Evolutionary conservation across 1,140 invertebrate species (phyloP).

Genomic region (Sminthurides bifidus): DNA sequence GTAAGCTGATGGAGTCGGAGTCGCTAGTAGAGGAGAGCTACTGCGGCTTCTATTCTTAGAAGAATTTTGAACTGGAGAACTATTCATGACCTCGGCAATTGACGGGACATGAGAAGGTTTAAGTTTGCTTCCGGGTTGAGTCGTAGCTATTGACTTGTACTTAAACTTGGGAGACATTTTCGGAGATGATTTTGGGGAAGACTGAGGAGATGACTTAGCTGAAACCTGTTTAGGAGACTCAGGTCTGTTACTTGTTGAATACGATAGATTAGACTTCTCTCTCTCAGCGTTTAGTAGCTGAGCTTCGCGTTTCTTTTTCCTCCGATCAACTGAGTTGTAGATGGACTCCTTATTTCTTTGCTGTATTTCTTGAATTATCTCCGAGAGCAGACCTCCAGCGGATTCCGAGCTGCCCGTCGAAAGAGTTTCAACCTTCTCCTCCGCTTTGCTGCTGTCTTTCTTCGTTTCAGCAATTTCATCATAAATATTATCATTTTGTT

Average conservation of each 20-base stretch:
- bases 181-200: neutral
- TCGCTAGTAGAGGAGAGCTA: neutral
- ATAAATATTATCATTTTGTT: conserved; percentile 60
- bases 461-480: conserved; percentile 66
- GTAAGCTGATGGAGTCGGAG: neutral
- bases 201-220: too few species aligned
- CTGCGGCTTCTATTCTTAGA: too few species aligned
- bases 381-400: conserved; percentile 55
- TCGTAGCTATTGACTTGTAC: neutral
- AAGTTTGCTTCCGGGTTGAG: neutral
- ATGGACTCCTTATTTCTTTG: conserved; percentile 72
- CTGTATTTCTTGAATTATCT: conserved; percentile 75
- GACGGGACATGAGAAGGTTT: too few species aligned
- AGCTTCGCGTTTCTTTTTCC: conserved; percentile 24
- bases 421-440: conserved; percentile 30
- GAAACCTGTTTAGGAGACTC: neutral
- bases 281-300: too few species aligned
- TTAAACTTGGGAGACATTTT: neutral
- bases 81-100: too few species aligned
- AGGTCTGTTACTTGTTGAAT: neutral
- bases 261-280: neutral
- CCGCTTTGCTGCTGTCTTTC: conserved; percentile 22
- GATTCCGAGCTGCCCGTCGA: conserved; percentile 44
- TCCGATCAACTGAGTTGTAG: conserved; percentile 49
- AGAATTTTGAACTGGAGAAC: too few species aligned